Evolutionary conservation across 2,113 vertebrate species (phyloP), one percentile per base, ranked within the genome.

Genomic region (Axis porcinus): DNA sequence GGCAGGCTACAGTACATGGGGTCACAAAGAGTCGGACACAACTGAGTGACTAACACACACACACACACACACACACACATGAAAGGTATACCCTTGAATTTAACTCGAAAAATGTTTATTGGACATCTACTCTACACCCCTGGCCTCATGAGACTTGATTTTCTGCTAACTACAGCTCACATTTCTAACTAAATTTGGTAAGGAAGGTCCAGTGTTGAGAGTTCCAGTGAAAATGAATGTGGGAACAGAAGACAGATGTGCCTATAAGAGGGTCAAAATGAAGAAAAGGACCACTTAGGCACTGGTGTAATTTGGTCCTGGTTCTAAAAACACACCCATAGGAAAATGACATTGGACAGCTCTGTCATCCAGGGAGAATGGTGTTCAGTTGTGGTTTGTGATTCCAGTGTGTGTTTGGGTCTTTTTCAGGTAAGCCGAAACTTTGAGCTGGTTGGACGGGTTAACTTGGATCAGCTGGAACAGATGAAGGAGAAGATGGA

Each of bases 391-490:
- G 57, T 15, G 16, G 30, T 36, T 85, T 84, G 64, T 92, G 15
- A 28, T 86, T 43, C 85, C 81, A 2, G 40, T 54, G 1, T 70
- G 30, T 45, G 30, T 89, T 89, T 96, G 86, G 88, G 11, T 82
- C 78, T 97, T 91, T 98, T 98, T 90, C 98, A 99, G 99, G 99
- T 99, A 92, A 99, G 99, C 98, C 99, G 99, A 50, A 99, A 99
- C 98, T 99, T 99, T 98, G 99, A 99, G 98, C 98, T 99, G 98
- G 99, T 99, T 98, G 99, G 99, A 90, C 99, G 99, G 21, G 99
- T 99, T 97, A 99, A 99, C 98, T 99, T 99, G 98, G 99, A 99
- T 98, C 99, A 99, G 99, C 98, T 99, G 98, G 99, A 99, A 96
- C 99, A 99, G 98, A 99, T 99, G 98, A 99, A 99, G 97, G 99